Base-by-base conservation (phyloP, 2,888 invertebrate species). In the Autographa gamma region DNA sequence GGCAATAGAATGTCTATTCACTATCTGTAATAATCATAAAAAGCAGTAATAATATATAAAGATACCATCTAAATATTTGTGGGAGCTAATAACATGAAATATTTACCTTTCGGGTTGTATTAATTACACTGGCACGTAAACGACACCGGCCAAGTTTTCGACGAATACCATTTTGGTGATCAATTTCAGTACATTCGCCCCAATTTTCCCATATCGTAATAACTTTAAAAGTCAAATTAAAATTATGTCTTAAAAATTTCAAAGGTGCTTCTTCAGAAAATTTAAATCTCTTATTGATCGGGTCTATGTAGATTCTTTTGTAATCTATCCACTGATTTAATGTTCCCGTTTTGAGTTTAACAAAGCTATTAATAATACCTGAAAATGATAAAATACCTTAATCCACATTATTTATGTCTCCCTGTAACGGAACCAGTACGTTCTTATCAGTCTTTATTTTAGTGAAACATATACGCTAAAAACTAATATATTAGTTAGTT, bases 151-250 rank as follows among this genome's bases (percentile, higher is more conserved):
- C 96, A 66, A 86, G 19, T 63, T 76, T 94, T 93, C 60, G 91
- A 52, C 96, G 96, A 60, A 90, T 84, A 32, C 89, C 89, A 74
- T 88, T 88, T 11, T 91, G 88, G 61, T 90, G 81, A 13, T 91
- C 89, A 77, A 96, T 96, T 25, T 92, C 88, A 79, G 96, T 93
- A 82, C 97, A 97, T n/a, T 90, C 84, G 5, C 96, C 88, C 96
- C 96, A 96, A 3, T 91, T 83, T 66, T 92, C 93, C 96, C 96
- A 96, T 80, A 95, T 92, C 4, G 96, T 96, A 31, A 92, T 82
- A 43, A 96, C 75, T 85, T 96, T 95, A 66, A 96, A 88, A 64
- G 85, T 87, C 54, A 96, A 79, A 67, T 93, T 92, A 64, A 91
- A 83, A 52, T 81, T 78, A 16, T 93, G 88, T 76, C 95, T 89